Evolutionary conservation across 2,888 invertebrate genomes (phyloP).

Genomic region (Morpho deidamia): DNA sequence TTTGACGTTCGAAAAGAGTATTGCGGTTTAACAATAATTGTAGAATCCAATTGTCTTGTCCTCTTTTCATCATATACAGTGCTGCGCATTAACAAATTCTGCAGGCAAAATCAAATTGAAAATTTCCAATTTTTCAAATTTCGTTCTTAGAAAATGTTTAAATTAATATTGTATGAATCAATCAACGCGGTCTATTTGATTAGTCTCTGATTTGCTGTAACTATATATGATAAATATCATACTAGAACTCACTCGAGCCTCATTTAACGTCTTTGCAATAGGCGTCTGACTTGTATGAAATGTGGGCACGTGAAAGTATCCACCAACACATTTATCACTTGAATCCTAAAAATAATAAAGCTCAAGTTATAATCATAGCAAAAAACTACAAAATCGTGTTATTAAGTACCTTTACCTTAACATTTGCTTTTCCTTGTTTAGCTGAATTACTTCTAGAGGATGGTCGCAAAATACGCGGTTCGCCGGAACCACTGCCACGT

Average conservation of each 20-base stretch:
- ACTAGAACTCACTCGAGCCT: constrained; percentile 45
- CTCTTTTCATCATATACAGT: constrained; percentile 39
- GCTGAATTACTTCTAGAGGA: constrained; percentile 28
- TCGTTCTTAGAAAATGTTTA: not conserved
- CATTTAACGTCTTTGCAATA: constrained; percentile 50
- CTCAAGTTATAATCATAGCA: not conserved
- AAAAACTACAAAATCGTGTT: not conserved
- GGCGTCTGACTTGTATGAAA: constrained; percentile 51
- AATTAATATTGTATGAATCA: not conserved
- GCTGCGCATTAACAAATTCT: constrained; percentile 44
- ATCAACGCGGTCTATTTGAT: too few species aligned
- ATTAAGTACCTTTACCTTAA: constrained; percentile 14
- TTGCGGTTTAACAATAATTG: constrained; percentile 45
- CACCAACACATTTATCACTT: constrained; percentile 25
- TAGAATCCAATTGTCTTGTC: constrained; percentile 37
- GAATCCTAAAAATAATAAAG: constrained; percentile 33
- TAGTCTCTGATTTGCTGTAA: too few species aligned
- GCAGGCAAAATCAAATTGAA: not conserved
- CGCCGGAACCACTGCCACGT: constrained; percentile 50
- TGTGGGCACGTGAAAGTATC: constrained; percentile 37
- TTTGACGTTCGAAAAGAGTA: constrained; percentile 21
- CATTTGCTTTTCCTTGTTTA: constrained; percentile 28
- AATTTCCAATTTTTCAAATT: too few species aligned
- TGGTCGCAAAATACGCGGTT: constrained; percentile 38
- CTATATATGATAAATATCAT: not conserved